Conservation (phyloP, 2,797 vertebrate genomes). For the Gallinago solitaria region DNA sequence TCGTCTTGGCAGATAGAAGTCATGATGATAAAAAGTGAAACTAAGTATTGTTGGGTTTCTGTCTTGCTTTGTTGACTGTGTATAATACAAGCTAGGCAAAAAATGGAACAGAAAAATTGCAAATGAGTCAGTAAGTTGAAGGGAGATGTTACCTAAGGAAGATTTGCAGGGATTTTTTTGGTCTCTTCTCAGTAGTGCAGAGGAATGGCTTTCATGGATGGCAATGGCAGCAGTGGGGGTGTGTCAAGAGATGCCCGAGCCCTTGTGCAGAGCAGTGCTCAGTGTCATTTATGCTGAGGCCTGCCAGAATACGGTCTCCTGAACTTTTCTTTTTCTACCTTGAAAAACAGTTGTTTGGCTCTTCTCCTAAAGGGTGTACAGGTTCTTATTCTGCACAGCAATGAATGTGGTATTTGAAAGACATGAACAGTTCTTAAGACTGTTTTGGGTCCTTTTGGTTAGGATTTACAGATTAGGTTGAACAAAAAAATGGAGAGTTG, state of each 20-base stretch:
- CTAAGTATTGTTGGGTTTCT: not conserved
- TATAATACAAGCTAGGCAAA: not conserved
- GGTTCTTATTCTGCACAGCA: not conserved
- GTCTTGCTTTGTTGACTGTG: not conserved
- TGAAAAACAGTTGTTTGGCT: not conserved
- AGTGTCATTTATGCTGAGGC: not conserved
- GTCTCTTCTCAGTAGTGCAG: not conserved
- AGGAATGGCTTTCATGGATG: not conserved
- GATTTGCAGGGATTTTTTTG: not conserved
- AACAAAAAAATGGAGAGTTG: not conserved
- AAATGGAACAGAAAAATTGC: slow-evolving; percentile 44
- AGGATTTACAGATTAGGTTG: not conserved
- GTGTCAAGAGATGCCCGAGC: not conserved
- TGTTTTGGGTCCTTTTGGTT: not conserved
- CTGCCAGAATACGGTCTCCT: not conserved
- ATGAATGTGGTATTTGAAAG: not conserved
- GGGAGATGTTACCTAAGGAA: not conserved
- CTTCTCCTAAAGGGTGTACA: not conserved
- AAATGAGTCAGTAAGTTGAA: not conserved
- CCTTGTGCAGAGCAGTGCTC: not conserved
- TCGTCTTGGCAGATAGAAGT: not conserved
- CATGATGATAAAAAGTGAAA: slow-evolving; percentile 43
- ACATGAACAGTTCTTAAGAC: not conserved
- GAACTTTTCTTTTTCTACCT: not conserved
- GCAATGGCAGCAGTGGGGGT: not conserved